phyloP scores from a whole-genome alignment of 2,888 invertebrate species.

The Rhopalosiphum nymphaeae region DNA sequence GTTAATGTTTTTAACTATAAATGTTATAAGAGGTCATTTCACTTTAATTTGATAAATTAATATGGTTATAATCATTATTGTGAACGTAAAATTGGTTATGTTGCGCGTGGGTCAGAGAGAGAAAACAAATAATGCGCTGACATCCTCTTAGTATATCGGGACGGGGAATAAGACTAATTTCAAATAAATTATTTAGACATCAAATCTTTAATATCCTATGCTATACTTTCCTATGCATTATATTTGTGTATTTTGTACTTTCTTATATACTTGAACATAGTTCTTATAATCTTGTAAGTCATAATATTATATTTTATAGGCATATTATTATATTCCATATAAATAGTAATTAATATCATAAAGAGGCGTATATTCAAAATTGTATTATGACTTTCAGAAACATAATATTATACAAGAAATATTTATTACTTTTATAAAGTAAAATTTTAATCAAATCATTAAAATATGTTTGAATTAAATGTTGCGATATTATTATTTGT shows the following conservation, averaged over 20 bases:
- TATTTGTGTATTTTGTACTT: neutral
- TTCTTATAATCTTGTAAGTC: neutral
- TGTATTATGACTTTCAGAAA: neutral
- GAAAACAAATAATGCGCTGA: too few relatives aligned
- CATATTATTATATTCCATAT: neutral
- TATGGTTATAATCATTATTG: too few relatives aligned
- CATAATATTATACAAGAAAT: neutral
- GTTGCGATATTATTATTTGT: neutral
- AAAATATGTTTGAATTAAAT: neutral
- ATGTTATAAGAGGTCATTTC: too few relatives aligned
- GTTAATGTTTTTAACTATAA: too few relatives aligned
- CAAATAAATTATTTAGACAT: neutral
- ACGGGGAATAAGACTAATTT: neutral
- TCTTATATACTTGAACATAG: neutral
- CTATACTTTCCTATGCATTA: neutral
- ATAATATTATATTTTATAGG: slow-evolving; percentile 1
- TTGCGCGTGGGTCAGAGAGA: too few relatives aligned
- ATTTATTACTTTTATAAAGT: slow-evolving; percentile 1
- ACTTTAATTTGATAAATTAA: too few relatives aligned
- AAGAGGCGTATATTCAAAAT: neutral
- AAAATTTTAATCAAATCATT: neutral
- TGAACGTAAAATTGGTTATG: too few relatives aligned
- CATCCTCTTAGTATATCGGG: neutral
- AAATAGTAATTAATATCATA: neutral
- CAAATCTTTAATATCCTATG: neutral